phyloP scores from a whole-genome alignment of 2,113 vertebrate species.

The Myrmecobius fasciatus region DNA sequence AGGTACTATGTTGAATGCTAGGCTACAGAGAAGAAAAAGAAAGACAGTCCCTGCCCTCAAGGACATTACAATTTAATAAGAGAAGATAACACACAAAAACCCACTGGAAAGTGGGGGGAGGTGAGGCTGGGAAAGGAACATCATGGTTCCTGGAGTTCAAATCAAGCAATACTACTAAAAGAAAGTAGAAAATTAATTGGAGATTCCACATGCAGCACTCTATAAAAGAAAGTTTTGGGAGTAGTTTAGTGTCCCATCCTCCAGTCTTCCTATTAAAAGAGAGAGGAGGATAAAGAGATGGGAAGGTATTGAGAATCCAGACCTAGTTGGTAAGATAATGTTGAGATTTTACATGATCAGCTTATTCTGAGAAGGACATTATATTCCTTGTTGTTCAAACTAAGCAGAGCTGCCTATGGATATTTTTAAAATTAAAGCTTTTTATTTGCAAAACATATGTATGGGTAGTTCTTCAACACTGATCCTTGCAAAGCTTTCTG shows the following conservation, averaged over 20 bases:
- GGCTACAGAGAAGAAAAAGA: neutral
- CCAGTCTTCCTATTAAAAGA: neutral
- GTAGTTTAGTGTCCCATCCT: neutral
- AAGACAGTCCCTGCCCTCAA: neutral
- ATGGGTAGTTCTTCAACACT: no score
- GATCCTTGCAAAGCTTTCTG: no score
- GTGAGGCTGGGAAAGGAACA: neutral
- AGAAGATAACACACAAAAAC: neutral
- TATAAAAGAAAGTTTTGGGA: neutral
- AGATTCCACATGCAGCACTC: neutral
- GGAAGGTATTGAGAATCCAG: neutral
- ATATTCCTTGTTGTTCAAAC: neutral
- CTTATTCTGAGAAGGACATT: neutral
- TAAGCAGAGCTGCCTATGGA: neutral
- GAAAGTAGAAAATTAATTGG: neutral
- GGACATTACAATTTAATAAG: neutral
- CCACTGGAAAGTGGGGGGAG: neutral
- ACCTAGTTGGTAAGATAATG: neutral
- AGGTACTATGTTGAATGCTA: neutral
- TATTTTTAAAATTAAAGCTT: no score
- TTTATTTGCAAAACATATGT: no score
- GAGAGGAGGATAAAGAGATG: neutral
- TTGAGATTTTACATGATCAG: no score
- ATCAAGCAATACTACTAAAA: neutral
- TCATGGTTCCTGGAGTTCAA: neutral